Evolutionary conservation across 2,113 vertebrate species (phyloP).

Genomic region (Lampris megalopsis): DNA sequence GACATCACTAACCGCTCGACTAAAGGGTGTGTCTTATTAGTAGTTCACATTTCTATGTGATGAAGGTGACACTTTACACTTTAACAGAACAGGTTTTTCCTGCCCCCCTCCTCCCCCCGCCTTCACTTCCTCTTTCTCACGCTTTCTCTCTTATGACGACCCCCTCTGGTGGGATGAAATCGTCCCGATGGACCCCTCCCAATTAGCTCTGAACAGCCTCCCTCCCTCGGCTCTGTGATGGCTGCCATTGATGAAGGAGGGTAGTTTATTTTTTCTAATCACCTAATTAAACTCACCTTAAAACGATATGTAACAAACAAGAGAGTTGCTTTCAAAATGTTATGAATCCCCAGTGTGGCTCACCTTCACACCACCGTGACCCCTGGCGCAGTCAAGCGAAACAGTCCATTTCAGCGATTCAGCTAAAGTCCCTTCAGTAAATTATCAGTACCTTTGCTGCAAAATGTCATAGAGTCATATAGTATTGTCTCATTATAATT

Average conservation of each 20-base stretch:
- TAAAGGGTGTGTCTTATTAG: no score
- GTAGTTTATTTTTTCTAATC: background rate
- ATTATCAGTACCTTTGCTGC: no score
- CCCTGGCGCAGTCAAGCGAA: no score
- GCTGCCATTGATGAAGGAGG: background rate
- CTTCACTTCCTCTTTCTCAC: constrained; percentile 64
- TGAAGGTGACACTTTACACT: no score
- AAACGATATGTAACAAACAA: background rate
- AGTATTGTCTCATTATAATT: no score
- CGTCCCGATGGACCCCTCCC: background rate
- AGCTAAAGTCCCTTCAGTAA: no score
- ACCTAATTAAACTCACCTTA: constrained; percentile 1
- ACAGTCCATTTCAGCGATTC: no score
- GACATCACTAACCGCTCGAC: no score
- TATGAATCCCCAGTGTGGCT: background rate
- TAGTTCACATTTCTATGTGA: no score
- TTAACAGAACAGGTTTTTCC: constrained; percentile 44
- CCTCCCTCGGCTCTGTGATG: background rate
- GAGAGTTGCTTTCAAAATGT: background rate
- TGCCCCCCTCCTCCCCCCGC: constrained; percentile 41
- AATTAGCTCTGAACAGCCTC: background rate
- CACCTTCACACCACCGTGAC: no score
- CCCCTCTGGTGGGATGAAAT: constrained; percentile 16
- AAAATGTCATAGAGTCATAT: no score
- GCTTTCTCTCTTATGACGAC: constrained; percentile 38